phyloP scores from a whole-genome alignment of 1,140 invertebrate species.

The Octopus sinensis region DNA sequence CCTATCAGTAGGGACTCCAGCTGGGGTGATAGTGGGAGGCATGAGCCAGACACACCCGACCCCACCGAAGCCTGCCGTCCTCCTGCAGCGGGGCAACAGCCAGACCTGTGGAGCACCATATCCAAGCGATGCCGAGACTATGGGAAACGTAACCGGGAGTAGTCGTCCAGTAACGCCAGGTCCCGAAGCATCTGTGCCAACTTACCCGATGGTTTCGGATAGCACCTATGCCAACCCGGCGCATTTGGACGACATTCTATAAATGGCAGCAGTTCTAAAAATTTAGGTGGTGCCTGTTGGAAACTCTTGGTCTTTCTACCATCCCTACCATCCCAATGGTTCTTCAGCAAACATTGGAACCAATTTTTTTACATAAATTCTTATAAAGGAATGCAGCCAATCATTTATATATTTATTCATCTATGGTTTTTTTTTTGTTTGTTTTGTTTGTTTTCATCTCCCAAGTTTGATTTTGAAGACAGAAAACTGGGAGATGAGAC shows the following conservation, averaged over 20 bases:
- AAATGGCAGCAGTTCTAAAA: not conserved
- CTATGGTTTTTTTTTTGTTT: no score
- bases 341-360: no score
- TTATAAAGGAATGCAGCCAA: no score
- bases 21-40: not conserved
- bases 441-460: no score
- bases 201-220: not conserved
- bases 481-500: no score
- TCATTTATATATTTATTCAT: no score
- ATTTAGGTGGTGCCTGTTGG: no score
- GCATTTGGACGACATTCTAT: not conserved
- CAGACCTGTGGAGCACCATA: not conserved
- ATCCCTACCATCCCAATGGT: no score
- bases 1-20: constrained; percentile 13
- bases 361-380: no score
- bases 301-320: no score
- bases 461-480: no score
- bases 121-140: not conserved
- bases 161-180: constrained; percentile 5
- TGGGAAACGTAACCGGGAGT: not conserved
- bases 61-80: not conserved
- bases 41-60: not conserved
- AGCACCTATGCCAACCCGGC: not conserved
- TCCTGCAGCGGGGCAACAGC: not conserved
- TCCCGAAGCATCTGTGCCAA: not conserved